These are phyloP conservation scores for Atethmia centrago DNA, from an alignment of 2,888 invertebrate species.

Conservation along the genomic window DNA sequence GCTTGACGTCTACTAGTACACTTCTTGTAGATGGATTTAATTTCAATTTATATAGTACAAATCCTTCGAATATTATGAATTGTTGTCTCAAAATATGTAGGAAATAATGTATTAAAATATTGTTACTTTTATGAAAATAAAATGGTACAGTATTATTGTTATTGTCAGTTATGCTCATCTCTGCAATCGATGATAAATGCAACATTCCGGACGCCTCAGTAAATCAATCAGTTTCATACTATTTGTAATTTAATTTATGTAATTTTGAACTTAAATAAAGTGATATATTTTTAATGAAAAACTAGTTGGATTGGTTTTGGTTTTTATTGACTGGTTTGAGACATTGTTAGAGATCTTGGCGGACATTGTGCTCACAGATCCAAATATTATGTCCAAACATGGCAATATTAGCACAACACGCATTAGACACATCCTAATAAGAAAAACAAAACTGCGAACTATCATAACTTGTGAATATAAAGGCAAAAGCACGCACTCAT, in stretches of 20 bases:
- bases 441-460: conserved; percentile 12
- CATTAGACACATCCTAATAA: neutral
- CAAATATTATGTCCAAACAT: neutral
- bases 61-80: conserved; percentile 43
- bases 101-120: conserved; percentile 56
- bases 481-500: neutral
- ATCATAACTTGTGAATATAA: neutral
- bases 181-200: conserved; percentile 33
- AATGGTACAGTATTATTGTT: conserved; percentile 67
- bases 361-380: neutral
- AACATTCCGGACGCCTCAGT: conserved; percentile 61
- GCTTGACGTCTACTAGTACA: conserved; percentile 45
- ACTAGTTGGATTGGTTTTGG: conserved; percentile 22
- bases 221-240: conserved; percentile 58
- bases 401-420: neutral
- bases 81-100: conserved; percentile 57
- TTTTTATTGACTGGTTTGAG: conserved; percentile 27
- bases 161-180: conserved; percentile 44
- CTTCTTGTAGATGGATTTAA: conserved; percentile 33
- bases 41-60: conserved; percentile 63
- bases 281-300: conserved; percentile 83
- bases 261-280: conserved; percentile 81
- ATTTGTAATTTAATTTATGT: conserved; percentile 68
- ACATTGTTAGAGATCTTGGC: neutral
- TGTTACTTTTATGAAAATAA: conserved; percentile 54